phyloP scores from a whole-genome alignment of 2,888 invertebrate genomes.

The Aproaerema taeniolella region DNA sequence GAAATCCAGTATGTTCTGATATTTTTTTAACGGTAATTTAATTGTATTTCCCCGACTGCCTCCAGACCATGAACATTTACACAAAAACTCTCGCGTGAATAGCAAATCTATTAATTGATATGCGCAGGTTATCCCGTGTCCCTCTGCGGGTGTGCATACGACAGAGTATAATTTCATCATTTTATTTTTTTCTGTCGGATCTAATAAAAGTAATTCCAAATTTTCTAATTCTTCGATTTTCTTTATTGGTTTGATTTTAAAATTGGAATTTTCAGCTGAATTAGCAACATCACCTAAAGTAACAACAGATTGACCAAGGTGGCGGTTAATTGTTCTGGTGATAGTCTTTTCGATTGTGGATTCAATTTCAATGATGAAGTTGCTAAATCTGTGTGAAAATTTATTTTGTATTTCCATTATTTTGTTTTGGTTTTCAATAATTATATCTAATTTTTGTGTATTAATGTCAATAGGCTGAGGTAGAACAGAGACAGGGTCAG shows the following conservation, averaged over 20 bases:
- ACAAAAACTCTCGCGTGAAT: slow-evolving; percentile 15
- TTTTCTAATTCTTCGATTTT: slow-evolving; percentile 4
- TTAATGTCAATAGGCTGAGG: slow-evolving; percentile 3
- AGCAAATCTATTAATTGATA: slow-evolving; percentile 16
- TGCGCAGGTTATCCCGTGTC: slow-evolving; percentile 13
- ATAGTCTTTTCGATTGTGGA: too few relatives aligned
- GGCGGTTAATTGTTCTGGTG: too few relatives aligned
- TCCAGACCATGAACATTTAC: slow-evolving; percentile 16
- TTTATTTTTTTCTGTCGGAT: slow-evolving; percentile 6
- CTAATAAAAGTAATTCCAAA: slow-evolving; percentile 9
- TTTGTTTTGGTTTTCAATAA: slow-evolving; percentile 6
- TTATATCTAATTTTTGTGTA: slow-evolving; percentile 2
- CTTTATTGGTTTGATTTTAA: slow-evolving; percentile 5
- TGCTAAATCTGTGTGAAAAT: too few relatives aligned
- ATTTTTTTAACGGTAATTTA: slow-evolving; percentile 14
- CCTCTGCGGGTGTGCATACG: slow-evolving; percentile 7
- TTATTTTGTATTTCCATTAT: slow-evolving; percentile 6
- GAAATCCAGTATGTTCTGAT: slow-evolving; percentile 16
- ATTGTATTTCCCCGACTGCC: slow-evolving; percentile 15
- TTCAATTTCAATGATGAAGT: neutral
- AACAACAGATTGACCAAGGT: too few relatives aligned
- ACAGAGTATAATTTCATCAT: slow-evolving; percentile 8
- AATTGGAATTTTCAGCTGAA: neutral
- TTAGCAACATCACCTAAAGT: neutral
- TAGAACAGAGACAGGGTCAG: neutral